Conservation (phyloP, 2,113 vertebrate genomes). For the Tetrao urogallus region DNA sequence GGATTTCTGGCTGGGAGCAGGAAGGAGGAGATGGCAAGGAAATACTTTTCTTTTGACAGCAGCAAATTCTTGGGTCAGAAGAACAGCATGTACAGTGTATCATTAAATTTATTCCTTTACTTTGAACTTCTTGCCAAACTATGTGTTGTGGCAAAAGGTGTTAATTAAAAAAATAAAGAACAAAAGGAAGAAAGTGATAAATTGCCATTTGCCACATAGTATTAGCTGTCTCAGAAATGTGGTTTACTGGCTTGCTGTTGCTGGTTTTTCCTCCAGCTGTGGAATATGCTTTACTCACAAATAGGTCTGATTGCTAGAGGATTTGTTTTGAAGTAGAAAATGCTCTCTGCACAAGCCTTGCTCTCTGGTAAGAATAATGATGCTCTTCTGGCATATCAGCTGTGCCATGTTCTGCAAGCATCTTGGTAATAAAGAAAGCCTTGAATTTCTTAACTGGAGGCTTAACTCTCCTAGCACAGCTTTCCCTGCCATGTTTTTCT, state of each 20-base stretch:
- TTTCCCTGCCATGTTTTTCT: neutral
- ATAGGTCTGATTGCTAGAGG: constrained; percentile 14
- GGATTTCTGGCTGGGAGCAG: neutral
- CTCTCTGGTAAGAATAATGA: constrained; percentile 23
- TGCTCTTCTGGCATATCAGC: neutral
- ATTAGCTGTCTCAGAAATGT: neutral
- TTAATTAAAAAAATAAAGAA: constrained; percentile 30
- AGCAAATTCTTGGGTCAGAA: constrained; percentile 25
- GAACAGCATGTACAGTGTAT: neutral
- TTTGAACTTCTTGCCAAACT: constrained; percentile 51
- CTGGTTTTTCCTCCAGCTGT: constrained; percentile 39
- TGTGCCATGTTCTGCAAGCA: neutral
- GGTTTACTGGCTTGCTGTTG: constrained; percentile 25
- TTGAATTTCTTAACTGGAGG: neutral
- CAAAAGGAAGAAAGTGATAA: neutral
- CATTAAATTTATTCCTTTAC: neutral
- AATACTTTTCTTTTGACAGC: neutral
- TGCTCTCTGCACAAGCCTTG: neutral
- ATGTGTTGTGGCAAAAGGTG: neutral
- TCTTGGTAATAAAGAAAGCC: neutral
- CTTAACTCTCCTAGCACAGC: neutral
- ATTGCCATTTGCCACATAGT: constrained; percentile 2
- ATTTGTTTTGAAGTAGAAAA: constrained; percentile 43
- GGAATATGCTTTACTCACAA: neutral
- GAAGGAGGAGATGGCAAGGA: neutral